These are phyloP conservation scores for Cephus runcator DNA, from an alignment of 2,888 invertebrate species.

Conservation along the genomic window DNA sequence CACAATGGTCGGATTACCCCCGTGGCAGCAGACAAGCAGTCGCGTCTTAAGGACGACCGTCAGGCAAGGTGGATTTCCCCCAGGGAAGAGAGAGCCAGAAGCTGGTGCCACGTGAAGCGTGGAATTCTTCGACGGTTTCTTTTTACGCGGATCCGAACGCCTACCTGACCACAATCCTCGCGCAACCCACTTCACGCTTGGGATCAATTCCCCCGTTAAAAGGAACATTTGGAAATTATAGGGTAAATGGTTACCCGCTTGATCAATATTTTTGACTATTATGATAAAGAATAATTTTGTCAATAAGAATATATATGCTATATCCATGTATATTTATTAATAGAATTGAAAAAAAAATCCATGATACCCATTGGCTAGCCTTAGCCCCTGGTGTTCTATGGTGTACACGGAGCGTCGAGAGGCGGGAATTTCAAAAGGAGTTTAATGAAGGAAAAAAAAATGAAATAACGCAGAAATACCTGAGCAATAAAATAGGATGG, in stretches of 20 bases:
- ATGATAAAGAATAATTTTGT: neutral
- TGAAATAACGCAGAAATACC: neutral
- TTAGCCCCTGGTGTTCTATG: neutral
- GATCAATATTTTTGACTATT: neutral
- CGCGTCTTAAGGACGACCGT: neutral
- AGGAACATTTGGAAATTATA: neutral
- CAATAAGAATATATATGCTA: no score
- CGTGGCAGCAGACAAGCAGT: neutral
- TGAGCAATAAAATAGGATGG: neutral
- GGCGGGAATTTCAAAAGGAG: neutral
- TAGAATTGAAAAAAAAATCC: neutral
- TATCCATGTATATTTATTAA: no score
- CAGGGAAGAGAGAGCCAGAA: neutral
- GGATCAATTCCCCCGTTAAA: neutral
- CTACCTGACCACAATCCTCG: conserved; percentile 6
- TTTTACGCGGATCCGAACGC: conserved; percentile 1
- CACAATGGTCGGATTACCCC: neutral
- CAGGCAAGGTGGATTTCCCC: neutral
- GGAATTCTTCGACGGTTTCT: conserved; percentile 3
- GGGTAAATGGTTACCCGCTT: neutral
- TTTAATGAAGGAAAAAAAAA: neutral
- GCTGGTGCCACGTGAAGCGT: conserved; percentile 1
- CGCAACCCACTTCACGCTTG: conserved; percentile 1
- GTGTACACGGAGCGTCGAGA: neutral
- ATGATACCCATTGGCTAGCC: neutral